phyloP scores from a whole-genome alignment of 2,888 invertebrate genomes.

The Nephrocerus scutellatus region DNA sequence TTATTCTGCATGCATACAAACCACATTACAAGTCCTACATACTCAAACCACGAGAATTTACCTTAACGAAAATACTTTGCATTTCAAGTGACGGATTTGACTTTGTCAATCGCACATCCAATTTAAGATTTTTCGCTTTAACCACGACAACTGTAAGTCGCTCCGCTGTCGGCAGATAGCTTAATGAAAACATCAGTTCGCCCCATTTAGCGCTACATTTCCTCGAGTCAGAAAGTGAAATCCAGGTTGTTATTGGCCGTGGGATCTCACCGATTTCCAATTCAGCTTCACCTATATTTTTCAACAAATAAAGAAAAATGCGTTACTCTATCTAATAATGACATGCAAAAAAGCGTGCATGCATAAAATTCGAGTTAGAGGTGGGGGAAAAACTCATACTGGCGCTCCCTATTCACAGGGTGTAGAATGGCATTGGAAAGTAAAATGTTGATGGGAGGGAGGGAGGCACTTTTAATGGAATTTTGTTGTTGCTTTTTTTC shows the following conservation, averaged over 20 bases:
- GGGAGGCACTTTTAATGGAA: not conserved
- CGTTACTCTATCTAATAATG: not conserved
- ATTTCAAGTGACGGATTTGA: slow-evolving; percentile 34
- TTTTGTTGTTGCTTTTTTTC: not conserved
- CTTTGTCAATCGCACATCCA: slow-evolving; percentile 35
- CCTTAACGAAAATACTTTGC: slow-evolving; percentile 73
- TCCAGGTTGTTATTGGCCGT: slow-evolving; percentile 70
- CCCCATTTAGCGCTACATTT: slow-evolving; percentile 64
- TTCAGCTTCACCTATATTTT: slow-evolving; percentile 57
- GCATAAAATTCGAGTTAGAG: no score
- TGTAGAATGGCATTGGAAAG: no score
- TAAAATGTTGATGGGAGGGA: no score
- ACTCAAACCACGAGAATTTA: slow-evolving; percentile 30
- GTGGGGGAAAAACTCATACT: no score
- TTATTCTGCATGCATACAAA: no score
- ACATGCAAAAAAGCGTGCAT: not conserved
- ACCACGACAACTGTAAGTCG: slow-evolving; percentile 61
- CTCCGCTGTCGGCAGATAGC: slow-evolving; percentile 76
- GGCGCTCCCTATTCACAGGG: no score
- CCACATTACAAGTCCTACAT: no score
- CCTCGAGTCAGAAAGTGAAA: slow-evolving; percentile 66
- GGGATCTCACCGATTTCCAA: slow-evolving; percentile 57
- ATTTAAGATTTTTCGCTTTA: slow-evolving; percentile 67
- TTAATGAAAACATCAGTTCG: slow-evolving; percentile 73
- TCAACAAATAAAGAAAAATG: not conserved